These are phyloP conservation scores for Mesembrinibis cayennensis DNA, from an alignment of 2,113 vertebrate species.

Conservation along the genomic window DNA sequence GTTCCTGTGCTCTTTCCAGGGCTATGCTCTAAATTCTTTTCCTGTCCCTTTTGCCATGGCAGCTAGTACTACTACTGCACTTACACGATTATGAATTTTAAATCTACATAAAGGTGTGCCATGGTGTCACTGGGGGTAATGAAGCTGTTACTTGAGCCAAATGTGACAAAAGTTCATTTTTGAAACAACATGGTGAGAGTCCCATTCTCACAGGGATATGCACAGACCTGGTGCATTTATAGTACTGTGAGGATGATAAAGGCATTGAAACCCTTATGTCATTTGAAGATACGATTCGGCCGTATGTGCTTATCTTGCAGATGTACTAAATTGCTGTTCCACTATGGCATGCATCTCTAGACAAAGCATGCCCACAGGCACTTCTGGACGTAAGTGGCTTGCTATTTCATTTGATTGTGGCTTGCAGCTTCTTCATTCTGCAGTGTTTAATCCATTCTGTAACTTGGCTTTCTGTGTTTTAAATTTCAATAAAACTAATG, in stretches of 20 bases:
- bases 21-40: background rate
- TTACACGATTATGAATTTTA: background rate
- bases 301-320: slow-evolving; percentile 37
- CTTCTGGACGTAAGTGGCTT: slow-evolving; percentile 17
- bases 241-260: background rate
- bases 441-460: background rate
- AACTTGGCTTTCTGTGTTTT: background rate
- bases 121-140: background rate
- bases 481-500: background rate
- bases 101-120: background rate
- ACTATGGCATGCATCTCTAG: background rate
- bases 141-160: background rate
- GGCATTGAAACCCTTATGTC: background rate
- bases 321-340: background rate
- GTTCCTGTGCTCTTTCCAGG: background rate
- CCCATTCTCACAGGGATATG: background rate
- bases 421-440: slow-evolving; percentile 9
- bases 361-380: slow-evolving; percentile 15
- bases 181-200: background rate
- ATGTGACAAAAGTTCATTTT: background rate
- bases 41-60: background rate
- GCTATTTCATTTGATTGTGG: background rate
- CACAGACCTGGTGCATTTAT: background rate
- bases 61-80: background rate
- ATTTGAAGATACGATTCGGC: background rate